phyloP scores from a whole-genome alignment of 2,113 vertebrate genomes.

The Trochalopteron elliotii region DNA sequence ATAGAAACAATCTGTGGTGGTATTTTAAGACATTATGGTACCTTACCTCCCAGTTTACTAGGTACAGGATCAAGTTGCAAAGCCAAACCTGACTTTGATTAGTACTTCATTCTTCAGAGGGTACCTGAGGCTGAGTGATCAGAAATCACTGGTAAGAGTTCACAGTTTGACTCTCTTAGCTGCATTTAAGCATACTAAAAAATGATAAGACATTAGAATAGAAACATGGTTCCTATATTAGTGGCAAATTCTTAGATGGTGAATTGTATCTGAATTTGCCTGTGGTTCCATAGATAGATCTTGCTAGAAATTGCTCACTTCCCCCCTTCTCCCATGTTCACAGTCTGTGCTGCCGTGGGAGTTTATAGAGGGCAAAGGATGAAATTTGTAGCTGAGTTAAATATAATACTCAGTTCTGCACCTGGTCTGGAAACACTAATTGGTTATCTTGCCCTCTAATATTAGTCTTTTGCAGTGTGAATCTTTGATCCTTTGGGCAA shows the following conservation, averaged over 20 bases:
- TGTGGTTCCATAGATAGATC: background rate
- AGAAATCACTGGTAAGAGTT: background rate
- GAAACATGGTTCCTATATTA: background rate
- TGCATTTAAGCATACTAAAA: background rate
- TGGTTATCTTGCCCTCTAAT: constrained; percentile 48
- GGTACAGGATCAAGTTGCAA: background rate
- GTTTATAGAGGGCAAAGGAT: constrained; percentile 31
- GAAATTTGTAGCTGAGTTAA: constrained; percentile 35
- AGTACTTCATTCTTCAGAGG: background rate
- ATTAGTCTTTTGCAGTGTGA: constrained; percentile 31
- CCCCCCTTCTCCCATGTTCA: background rate
- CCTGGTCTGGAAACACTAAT: constrained; percentile 22
- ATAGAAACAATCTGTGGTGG: background rate
- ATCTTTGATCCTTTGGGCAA: constrained; percentile 59
- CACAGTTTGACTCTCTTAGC: background rate
- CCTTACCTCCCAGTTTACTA: background rate
- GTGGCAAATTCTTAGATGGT: background rate
- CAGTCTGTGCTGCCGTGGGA: background rate
- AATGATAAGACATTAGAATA: background rate
- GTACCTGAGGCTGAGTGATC: background rate
- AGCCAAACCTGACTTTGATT: background rate
- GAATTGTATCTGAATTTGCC: background rate
- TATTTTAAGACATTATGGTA: background rate
- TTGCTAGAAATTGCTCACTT: background rate
- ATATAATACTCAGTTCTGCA: constrained; percentile 33